phyloP scores from a whole-genome alignment of 2,888 invertebrate species.

The Perdita meconis region DNA sequence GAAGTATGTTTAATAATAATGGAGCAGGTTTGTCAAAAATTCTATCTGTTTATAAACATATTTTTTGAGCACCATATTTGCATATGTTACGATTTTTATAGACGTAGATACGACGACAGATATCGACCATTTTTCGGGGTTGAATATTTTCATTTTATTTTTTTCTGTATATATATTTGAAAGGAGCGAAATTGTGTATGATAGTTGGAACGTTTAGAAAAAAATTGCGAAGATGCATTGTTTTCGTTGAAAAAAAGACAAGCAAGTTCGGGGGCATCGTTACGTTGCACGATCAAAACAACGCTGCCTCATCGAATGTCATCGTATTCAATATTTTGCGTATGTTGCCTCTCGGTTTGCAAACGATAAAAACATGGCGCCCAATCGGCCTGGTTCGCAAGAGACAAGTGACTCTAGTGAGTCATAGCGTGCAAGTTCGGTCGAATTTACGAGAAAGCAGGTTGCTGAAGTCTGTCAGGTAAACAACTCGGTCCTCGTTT shows the following conservation, averaged over 20 bases:
- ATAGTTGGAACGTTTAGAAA: too few species aligned
- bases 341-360: conserved; percentile 45
- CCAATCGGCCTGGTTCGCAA: conserved; percentile 60
- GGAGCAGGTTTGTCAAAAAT: too few species aligned
- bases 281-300: conserved; percentile 1
- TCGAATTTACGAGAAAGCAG: conserved; percentile 62
- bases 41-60: too few species aligned
- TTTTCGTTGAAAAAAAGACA: background rate
- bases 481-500: conserved; percentile 32
- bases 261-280: background rate
- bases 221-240: background rate
- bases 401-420: conserved; percentile 63
- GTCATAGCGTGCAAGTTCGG: conserved; percentile 57
- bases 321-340: conserved; percentile 40
- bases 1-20: too few species aligned
- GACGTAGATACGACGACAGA: too few species aligned
- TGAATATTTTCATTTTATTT: too few species aligned
- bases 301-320: conserved; percentile 4
- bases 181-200: too few species aligned
- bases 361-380: conserved; percentile 71
- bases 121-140: too few species aligned
- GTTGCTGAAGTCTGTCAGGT: conserved; percentile 37
- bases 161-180: too few species aligned
- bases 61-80: too few species aligned
- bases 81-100: background rate